Conservation (phyloP, 2,797 vertebrate genomes). For the Linurgus olivaceus region DNA sequence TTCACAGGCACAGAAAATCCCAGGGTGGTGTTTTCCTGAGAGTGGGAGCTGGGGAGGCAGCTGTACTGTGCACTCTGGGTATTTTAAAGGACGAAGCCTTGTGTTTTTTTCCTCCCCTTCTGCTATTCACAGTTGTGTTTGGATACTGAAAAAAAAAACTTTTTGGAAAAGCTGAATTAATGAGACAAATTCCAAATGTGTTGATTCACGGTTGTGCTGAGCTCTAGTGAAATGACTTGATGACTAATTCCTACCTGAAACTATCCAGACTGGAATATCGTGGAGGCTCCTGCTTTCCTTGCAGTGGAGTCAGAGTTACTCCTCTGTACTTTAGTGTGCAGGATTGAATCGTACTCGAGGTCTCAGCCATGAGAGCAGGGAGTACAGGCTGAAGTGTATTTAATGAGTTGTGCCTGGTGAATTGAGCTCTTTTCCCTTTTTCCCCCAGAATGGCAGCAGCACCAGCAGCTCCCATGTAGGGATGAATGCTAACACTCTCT, state of each 20-base stretch:
- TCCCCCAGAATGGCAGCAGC: background rate
- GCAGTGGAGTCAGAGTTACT: background rate
- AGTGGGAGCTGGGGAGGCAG: background rate
- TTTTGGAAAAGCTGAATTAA: background rate
- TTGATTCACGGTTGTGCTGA: background rate
- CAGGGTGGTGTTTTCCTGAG: background rate
- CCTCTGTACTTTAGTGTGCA: background rate
- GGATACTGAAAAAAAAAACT: too few species aligned
- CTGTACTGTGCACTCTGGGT: background rate
- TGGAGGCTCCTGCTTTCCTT: background rate
- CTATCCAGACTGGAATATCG: background rate
- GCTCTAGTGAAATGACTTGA: background rate
- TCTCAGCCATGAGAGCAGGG: background rate
- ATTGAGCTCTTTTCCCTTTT: background rate
- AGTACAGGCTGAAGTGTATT: background rate
- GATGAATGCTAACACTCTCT: background rate
- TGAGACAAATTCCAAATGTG: background rate
- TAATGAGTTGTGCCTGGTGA: background rate
- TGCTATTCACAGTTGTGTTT: background rate
- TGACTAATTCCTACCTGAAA: background rate
- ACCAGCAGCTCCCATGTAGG: background rate
- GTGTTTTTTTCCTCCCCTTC: background rate
- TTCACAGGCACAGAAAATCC: background rate
- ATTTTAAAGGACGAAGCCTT: background rate
- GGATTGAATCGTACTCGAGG: rapidly evolving